These are phyloP conservation scores for Chascanopsetta lugubris DNA, from an alignment of 2,113 vertebrate species.

Conservation along the genomic window DNA sequence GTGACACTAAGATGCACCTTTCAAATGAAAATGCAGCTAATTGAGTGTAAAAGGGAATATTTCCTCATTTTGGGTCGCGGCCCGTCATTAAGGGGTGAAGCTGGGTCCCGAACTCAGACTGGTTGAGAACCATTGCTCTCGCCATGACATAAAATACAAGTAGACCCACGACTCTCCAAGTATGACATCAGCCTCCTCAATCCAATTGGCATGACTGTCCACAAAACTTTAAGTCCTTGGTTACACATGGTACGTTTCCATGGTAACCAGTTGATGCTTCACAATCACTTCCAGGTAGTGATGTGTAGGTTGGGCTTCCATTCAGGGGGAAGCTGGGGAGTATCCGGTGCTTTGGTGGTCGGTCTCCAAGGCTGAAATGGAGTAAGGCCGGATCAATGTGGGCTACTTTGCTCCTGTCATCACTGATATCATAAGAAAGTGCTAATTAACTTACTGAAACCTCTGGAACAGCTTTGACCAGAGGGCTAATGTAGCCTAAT, in stretches of 20 bases:
- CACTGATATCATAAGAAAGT: constrained; percentile 83
- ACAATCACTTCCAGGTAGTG: constrained; percentile 73
- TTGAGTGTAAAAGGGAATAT: too few species aligned
- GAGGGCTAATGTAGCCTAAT: constrained; percentile 89
- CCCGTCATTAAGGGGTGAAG: too few species aligned
- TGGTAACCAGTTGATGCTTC: constrained; percentile 24
- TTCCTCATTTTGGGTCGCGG: too few species aligned
- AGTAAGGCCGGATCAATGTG: constrained; percentile 82
- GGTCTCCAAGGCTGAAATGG: constrained; percentile 76
- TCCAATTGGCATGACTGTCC: constrained; percentile 12
- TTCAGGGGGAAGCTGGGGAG: constrained; percentile 39
- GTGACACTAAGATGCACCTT: too few species aligned
- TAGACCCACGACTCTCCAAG: constrained; percentile 10
- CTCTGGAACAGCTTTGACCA: constrained; percentile 85
- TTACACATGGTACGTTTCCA: constrained; percentile 49
- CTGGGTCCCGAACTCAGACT: too few species aligned
- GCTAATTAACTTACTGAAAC: constrained; percentile 87
- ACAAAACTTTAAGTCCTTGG: constrained; percentile 14
- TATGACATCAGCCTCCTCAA: constrained; percentile 19
- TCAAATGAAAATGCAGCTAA: too few species aligned
- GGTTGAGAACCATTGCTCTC: too few species aligned
- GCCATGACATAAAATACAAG: constrained; percentile 29
- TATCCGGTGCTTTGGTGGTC: constrained; percentile 51
- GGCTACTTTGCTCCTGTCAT: constrained; percentile 78
- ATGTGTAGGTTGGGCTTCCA: constrained; percentile 49